Evolutionary conservation across 2,888 invertebrate genomes (phyloP).

Genomic region (Orthonychiurus folsomi): DNA sequence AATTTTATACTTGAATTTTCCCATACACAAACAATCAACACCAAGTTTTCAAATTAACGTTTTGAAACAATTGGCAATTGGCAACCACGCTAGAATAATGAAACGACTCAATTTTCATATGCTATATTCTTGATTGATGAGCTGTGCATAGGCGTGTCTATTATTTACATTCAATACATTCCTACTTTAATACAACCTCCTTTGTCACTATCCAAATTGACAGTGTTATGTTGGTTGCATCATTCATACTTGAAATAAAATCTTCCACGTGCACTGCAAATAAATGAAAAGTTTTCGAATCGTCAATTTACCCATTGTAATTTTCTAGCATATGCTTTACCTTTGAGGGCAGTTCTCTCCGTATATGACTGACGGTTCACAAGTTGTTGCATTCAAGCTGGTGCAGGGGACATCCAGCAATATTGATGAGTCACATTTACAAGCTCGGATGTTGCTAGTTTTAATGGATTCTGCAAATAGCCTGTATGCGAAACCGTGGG

Average conservation of each 20-base stretch:
- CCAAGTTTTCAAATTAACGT: too few species aligned
- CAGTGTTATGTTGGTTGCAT: too few species aligned
- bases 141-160: too few species aligned
- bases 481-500: slow-evolving; percentile 1
- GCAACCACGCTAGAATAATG: too few species aligned
- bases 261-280: not conserved
- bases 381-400: not conserved
- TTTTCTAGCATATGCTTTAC: not conserved
- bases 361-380: slow-evolving; percentile 4
- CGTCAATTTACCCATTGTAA: not conserved
- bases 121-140: too few species aligned
- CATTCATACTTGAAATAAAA: not conserved
- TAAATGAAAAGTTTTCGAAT: not conserved
- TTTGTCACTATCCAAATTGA: too few species aligned
- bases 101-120: too few species aligned
- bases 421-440: not conserved
- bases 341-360: slow-evolving; percentile 5
- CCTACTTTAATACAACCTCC: too few species aligned
- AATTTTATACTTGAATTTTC: too few species aligned
- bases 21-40: too few species aligned
- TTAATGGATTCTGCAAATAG: slow-evolving; percentile 6
- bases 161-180: too few species aligned
- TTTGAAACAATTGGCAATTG: too few species aligned
- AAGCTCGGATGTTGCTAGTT: not conserved
- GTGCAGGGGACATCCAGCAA: not conserved